These are phyloP conservation scores for Psophia crepitans DNA, from an alignment of 2,113 vertebrate genomes.

Conservation along the genomic window DNA sequence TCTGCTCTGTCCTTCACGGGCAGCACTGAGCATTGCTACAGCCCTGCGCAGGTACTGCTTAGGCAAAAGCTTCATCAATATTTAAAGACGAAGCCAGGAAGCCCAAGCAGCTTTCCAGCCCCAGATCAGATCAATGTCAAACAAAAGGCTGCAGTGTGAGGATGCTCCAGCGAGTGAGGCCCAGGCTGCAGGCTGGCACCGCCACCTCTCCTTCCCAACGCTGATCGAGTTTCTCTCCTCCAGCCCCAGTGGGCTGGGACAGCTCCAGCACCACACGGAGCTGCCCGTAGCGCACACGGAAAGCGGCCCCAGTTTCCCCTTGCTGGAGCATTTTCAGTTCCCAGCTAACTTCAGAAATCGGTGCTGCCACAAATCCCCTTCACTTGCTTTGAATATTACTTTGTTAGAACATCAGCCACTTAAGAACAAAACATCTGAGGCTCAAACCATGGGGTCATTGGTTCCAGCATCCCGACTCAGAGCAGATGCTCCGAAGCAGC, in stretches of 20 bases:
- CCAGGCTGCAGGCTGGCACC: not conserved
- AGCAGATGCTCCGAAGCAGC: not conserved
- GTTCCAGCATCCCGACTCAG: not conserved
- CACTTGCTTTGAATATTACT: rapidly evolving
- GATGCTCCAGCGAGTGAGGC: not conserved
- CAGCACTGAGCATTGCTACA: not conserved
- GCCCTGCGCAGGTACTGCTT: not conserved
- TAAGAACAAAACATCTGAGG: not conserved
- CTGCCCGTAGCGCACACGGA: rapidly evolving
- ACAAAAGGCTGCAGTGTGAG: not conserved
- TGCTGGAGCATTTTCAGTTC: not conserved
- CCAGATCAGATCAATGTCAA: not conserved
- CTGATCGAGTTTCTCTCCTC: not conserved
- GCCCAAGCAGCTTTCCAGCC: not conserved
- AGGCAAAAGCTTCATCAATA: conserved; percentile 24
- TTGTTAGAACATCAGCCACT: not conserved
- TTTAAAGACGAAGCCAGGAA: not conserved
- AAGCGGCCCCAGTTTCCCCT: not conserved
- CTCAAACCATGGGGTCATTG: not conserved
- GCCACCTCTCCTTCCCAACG: not conserved
- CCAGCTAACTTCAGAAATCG: not conserved
- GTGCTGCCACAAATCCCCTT: not conserved
- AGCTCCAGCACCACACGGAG: not conserved
- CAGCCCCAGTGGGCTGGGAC: rapidly evolving
- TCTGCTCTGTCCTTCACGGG: not conserved